These are phyloP conservation scores for Heptranchias perlo DNA, from an alignment of 2,113 vertebrate species.

Conservation along the genomic window DNA sequence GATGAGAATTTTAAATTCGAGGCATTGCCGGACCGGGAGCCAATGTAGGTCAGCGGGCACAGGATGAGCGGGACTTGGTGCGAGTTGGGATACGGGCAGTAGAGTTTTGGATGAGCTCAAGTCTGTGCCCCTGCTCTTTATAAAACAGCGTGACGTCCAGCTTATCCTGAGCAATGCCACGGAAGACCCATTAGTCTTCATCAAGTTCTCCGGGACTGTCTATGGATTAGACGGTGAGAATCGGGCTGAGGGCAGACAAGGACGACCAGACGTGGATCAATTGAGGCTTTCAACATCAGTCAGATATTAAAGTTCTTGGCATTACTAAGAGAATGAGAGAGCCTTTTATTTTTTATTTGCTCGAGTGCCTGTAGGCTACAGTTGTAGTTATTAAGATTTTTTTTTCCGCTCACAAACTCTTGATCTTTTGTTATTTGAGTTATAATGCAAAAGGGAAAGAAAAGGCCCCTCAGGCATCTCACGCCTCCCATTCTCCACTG, in stretches of 20 bases:
- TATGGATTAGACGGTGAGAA: background rate
- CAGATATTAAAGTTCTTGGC: background rate
- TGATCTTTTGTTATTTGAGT: constrained; percentile 15
- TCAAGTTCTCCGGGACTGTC: background rate
- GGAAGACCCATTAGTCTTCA: background rate
- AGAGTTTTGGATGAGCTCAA: no score
- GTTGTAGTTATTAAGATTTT: background rate
- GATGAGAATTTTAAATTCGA: no score
- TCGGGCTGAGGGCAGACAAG: background rate
- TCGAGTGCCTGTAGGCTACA: background rate
- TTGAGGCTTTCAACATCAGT: background rate
- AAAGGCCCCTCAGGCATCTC: background rate
- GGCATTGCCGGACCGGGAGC: no score
- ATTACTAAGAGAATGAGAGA: background rate
- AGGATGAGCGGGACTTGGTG: no score
- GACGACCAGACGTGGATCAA: background rate
- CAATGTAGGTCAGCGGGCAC: no score
- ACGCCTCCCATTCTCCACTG: background rate
- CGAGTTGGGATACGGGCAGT: no score
- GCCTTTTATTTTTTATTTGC: background rate
- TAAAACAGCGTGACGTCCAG: no score
- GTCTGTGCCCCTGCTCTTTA: background rate
- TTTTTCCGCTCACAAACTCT: background rate
- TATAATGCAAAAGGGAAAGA: background rate
- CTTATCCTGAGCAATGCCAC: background rate